Percentiles rank a stretch among this genome's conserved stretches.
phyloP scores from a whole-genome alignment of 2,797 vertebrate genomes.

The Calcarius lapponicus region DNA sequence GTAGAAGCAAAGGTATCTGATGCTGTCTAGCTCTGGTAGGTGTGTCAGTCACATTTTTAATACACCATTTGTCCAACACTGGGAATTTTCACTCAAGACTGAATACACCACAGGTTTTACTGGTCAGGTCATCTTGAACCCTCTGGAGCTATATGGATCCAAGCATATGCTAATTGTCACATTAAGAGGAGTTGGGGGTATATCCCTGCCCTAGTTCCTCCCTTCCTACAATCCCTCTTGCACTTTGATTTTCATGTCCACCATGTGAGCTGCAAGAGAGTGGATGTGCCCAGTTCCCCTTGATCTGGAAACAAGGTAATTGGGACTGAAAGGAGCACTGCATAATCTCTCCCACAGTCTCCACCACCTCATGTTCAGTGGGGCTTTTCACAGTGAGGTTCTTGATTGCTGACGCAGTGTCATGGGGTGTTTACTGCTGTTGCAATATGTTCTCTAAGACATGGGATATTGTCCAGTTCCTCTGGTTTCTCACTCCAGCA shows the following conservation, averaged over 20 bases:
- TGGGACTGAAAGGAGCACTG: neutral
- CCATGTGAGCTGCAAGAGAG: neutral
- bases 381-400: neutral
- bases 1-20: neutral
- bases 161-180: neutral
- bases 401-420: neutral
- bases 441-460: neutral
- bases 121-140: neutral
- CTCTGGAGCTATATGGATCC: neutral
- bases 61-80: neutral
- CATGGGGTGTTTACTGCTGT: neutral
- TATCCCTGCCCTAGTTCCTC: neutral
- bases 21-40: neutral
- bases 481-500: neutral
- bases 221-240: neutral
- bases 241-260: neutral
- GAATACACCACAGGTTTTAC: neutral
- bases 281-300: neutral
- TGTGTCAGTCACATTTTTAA: neutral
- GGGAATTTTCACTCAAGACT: neutral
- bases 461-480: neutral
- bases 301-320: neutral
- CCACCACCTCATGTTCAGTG: neutral
- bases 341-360: fast-evolving
- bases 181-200: neutral